A percentile compares a stretch with the other conserved stretches of the same genome.
These are phyloP conservation scores for Apaloderma vittatum DNA, from an alignment of 2,113 vertebrate species.

Conservation along the genomic window DNA sequence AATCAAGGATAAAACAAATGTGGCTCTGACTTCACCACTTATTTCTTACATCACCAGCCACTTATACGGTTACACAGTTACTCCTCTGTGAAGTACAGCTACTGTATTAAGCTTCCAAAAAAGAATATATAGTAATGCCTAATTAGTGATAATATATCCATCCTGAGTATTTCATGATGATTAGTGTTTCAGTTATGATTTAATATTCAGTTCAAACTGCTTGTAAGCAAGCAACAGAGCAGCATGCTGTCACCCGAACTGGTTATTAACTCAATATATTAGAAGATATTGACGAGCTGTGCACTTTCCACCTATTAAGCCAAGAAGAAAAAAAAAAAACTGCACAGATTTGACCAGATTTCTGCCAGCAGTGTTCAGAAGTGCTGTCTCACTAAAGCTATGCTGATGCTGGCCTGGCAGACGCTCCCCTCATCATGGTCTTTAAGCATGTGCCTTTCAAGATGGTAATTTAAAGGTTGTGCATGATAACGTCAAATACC, in stretches of 20 bases:
- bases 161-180: neutral
- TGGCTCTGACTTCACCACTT: neutral
- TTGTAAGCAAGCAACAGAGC: neutral
- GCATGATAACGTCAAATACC: neutral
- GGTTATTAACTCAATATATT: neutral
- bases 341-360: neutral
- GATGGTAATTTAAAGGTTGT: neutral
- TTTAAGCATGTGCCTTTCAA: neutral
- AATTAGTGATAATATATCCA: neutral
- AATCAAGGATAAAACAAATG: neutral
- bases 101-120: neutral
- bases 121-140: neutral
- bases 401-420: neutral
- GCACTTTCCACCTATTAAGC: neutral
- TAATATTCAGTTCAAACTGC: neutral
- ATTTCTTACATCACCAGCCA: neutral
- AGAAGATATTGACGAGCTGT: neutral
- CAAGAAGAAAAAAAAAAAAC: rapidly evolving
- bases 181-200: neutral
- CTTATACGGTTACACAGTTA: neutral
- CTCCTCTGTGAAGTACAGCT: neutral
- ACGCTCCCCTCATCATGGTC: neutral
- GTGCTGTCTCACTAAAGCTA: neutral
- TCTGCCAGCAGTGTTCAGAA: neutral
- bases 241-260: neutral